A percentile compares a stretch with the other conserved stretches of the same genome.
phyloP scores from a whole-genome alignment of 2,113 vertebrate species.

The Phylloscopus trochiloides region DNA sequence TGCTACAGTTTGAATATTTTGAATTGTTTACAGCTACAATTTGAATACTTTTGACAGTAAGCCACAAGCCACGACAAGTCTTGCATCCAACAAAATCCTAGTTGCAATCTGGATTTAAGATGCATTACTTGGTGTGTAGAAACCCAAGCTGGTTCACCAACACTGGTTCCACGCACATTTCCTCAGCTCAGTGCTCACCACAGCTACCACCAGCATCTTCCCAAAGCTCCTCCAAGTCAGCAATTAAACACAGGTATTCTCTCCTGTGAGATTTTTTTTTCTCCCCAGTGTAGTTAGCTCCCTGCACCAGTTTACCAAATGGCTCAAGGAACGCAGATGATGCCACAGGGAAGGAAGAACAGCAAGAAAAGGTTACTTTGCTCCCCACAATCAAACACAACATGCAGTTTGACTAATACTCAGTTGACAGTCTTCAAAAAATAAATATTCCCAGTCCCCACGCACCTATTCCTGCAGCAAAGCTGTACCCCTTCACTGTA shows the following conservation, averaged over 20 bases:
- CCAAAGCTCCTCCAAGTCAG: background rate
- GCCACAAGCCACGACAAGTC: background rate
- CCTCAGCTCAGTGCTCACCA: background rate
- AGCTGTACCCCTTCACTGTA: background rate
- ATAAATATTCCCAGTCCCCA: background rate
- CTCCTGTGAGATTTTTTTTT: background rate
- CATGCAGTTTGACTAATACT: background rate
- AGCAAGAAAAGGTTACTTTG: background rate
- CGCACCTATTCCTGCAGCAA: background rate
- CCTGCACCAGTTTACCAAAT: background rate
- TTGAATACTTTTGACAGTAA: background rate
- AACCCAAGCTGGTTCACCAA: background rate
- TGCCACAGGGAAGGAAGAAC: background rate
- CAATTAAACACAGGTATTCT: background rate
- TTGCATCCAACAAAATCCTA: background rate
- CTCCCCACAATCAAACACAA: background rate
- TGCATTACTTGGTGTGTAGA: background rate
- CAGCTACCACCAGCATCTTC: background rate
- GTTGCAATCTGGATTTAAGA: background rate
- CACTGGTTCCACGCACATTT: accelerated
- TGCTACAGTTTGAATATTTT: background rate
- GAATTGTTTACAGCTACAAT: background rate
- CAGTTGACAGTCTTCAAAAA: background rate
- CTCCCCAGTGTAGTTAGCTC: background rate
- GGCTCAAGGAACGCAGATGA: background rate